Conservation (phyloP, 2,888 invertebrate genomes). For the Pomacea canaliculata region DNA sequence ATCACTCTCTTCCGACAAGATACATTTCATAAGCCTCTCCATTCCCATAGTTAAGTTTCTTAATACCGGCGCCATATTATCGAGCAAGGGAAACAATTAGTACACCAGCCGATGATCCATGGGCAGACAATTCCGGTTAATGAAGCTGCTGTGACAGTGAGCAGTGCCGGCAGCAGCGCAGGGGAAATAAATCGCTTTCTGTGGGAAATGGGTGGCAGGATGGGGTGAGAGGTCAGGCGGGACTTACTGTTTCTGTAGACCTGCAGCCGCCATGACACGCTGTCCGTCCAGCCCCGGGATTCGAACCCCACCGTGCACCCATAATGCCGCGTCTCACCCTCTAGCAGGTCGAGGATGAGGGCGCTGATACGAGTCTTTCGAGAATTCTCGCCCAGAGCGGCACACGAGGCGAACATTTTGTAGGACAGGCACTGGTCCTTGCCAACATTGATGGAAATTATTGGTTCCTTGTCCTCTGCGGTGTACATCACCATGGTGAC, state of each 20-base stretch:
- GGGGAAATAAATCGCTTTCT: too few relatives aligned
- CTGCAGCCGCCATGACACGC: conserved; percentile 5
- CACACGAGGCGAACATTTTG: background rate
- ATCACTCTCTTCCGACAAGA: too few relatives aligned
- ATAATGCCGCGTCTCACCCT: conserved; percentile 1
- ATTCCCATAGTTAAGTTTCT: too few relatives aligned
- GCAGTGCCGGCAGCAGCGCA: too few relatives aligned
- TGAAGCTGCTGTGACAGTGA: too few relatives aligned
- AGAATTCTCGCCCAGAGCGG: background rate
- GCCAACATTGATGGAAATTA: conserved; percentile 16
- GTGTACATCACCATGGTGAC: conserved; percentile 15
- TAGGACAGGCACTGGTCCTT: conserved; percentile 8
- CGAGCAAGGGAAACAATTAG: too few relatives aligned
- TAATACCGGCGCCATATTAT: too few relatives aligned
- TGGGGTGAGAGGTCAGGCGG: too few relatives aligned
- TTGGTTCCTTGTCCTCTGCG: background rate
- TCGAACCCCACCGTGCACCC: conserved; percentile 23
- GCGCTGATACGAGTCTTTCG: background rate
- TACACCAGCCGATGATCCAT: too few relatives aligned
- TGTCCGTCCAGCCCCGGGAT: conserved; percentile 9
- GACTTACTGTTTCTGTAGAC: conserved; percentile 11
- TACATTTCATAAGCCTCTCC: too few relatives aligned
- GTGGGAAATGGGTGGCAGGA: too few relatives aligned
- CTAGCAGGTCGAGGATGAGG: background rate
- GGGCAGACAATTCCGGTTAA: too few relatives aligned